Base-by-base conservation (phyloP, 1,140 invertebrate genomes). In the Acromyrmex echinatior region DNA sequence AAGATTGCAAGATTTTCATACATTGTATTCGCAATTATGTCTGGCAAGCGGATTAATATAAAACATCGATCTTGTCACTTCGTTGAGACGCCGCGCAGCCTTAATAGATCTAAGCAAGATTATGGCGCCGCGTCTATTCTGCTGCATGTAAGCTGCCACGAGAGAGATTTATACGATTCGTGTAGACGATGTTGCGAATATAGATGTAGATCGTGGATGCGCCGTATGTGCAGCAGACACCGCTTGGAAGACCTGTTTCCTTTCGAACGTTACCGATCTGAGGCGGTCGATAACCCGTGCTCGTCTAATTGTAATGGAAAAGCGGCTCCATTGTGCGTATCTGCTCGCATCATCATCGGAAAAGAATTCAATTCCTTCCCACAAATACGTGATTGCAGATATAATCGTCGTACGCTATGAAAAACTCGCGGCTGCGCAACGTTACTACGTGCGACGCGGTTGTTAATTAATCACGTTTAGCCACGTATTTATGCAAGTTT, bases 21-120 rank as follows among this genome's bases (percentile, higher is more conserved):
- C 45, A 45, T 78, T 35, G 25, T n/a, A 56, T 51, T 51, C 31
- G 21, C 16, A 45, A 45, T 5, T 6, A 18, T 16, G 16, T 79
- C 77, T 53, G 7, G 39, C 7, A 73, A 25, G 45, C 25, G 25
- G 65, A 82, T 51, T 76, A 21, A 76, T 62, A 66, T 35, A n/a
- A 66, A 86, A 53, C 51, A 21, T 70, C 14, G n/a, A 16, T 51
- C 0, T 12, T n/a, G 16, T 21, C 53, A 39, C 2, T 16, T 63
- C 25, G 53, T 21, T 14, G 53, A 63, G 78, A 79, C 60, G 78
- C 39, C 80, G 45, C 88, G 74, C 87, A 90, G 87, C 89, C 92
- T 92, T 88, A 90, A 53, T 62, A 78, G 84, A 93, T 93, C 90
- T 91, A 89, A 88, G 77, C 92, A 93, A 93, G 91, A 92, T 93